Base-by-base conservation (phyloP, 2,888 invertebrate species). In the Pollenia griseotomentosa region DNA sequence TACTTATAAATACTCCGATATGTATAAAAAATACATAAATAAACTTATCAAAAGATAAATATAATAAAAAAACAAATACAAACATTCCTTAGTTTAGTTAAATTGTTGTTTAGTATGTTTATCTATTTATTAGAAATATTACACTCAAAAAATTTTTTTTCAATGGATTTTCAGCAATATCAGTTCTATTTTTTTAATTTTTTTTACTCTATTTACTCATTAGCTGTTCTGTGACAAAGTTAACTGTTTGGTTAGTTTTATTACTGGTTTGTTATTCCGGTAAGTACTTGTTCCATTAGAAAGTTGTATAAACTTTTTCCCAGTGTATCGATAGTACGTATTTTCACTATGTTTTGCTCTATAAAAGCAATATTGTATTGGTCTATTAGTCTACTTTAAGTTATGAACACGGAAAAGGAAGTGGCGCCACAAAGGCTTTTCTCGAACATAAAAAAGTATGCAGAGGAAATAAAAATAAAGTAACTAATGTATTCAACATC, bases 391-490 rank as follows among this genome's bases (percentile, higher is more conserved):
- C 68, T 78, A 66, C 40, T 40, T 48, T 1, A 82, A 81, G 51
- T 82, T 70, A 74, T 74, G 53, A 70, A 79, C 55, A 63, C 68
- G 73, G 61, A 82, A 86, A 68, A 74, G 53, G 48, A 74, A 74
- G 23, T 82, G 86, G 82, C 86, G 86, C 86, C 86, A 74, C 66
- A 48, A 68, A 82, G 82, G 68, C 74, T 82, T 65, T 63, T 79
- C 68, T 44, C 23, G 61, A 59, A 51, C 40, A 68, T 66, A 66
- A 16, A 57, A 23, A 74, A 51, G 8, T 11, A 55, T 42, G 48
- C 46, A 70, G 16, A 70, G 53, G 55, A 66, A 63, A 65, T 48
- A 55, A 44, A 79, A 82, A 79, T 85, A 68, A 70, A 82, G 68
- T 78, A 82, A 75, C 65, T 53, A 82, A 75, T 57, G 77, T 78